These are phyloP conservation scores for Leucozona laternaria DNA, from an alignment of 2,888 invertebrate genomes.

Conservation along the genomic window DNA sequence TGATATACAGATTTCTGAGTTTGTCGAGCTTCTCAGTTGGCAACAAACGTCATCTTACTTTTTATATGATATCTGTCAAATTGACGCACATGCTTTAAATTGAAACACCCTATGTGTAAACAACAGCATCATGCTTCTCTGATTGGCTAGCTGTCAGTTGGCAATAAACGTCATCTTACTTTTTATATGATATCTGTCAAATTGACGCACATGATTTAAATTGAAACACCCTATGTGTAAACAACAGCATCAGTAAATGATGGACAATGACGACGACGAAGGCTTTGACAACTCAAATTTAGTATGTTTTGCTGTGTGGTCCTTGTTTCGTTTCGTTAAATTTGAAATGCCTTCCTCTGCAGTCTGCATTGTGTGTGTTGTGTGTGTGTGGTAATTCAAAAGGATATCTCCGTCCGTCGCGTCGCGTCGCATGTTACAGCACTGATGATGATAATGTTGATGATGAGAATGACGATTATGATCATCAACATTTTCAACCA, in stretches of 20 bases:
- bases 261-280: constrained; percentile 16
- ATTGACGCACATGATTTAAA: neutral
- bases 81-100: neutral
- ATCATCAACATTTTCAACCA: constrained; percentile 24
- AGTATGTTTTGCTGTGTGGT: constrained; percentile 28
- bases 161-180: too few species aligned
- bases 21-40: too few species aligned
- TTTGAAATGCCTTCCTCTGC: constrained; percentile 16
- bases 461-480: neutral
- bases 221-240: constrained; percentile 4
- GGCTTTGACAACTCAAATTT: constrained; percentile 48
- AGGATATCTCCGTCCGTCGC: constrained; percentile 59
- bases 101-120: constrained; percentile 5
- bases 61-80: too few species aligned
- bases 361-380: neutral
- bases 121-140: neutral
- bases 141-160: too few species aligned
- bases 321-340: constrained; percentile 38
- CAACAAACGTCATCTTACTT: too few species aligned
- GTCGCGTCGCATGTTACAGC: too few species aligned
- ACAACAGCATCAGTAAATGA: neutral
- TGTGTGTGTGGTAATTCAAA: constrained; percentile 17
- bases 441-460: neutral
- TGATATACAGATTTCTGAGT: too few species aligned
- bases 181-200: too few species aligned